phyloP scores from a whole-genome alignment of 2,797 vertebrate species.

The Lepidocolaptes lacrymiger region DNA sequence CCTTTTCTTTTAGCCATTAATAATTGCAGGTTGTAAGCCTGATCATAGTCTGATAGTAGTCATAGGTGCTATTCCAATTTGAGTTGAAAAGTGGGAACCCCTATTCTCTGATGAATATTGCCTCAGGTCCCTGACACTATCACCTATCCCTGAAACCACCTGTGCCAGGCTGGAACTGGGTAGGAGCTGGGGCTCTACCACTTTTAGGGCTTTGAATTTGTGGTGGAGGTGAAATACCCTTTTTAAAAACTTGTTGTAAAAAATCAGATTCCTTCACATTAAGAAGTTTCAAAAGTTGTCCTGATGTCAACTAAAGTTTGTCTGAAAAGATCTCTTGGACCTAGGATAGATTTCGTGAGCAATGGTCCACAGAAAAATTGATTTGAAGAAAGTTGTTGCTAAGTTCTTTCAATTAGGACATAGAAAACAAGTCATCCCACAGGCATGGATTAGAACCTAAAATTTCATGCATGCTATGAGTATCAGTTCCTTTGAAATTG shows the following conservation, averaged over 20 bases:
- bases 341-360: background rate
- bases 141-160: background rate
- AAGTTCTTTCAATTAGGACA: background rate
- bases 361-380: background rate
- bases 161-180: background rate
- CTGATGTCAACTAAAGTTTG: background rate
- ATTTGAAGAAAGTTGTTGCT: background rate
- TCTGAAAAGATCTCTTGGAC: background rate
- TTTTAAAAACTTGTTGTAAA: background rate
- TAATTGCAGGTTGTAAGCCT: background rate
- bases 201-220: background rate
- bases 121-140: fast-evolving
- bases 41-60: background rate
- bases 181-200: background rate
- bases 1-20: background rate
- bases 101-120: background rate
- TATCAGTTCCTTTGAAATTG: background rate
- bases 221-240: background rate
- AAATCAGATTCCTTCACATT: background rate
- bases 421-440: background rate
- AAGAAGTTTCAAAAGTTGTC: background rate
- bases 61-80: background rate
- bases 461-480: background rate
- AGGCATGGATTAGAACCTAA: background rate
- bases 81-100: background rate